These are phyloP conservation scores for Oncorhynchus kisutch DNA, from an alignment of 2,113 vertebrate genomes.

Conservation along the genomic window DNA sequence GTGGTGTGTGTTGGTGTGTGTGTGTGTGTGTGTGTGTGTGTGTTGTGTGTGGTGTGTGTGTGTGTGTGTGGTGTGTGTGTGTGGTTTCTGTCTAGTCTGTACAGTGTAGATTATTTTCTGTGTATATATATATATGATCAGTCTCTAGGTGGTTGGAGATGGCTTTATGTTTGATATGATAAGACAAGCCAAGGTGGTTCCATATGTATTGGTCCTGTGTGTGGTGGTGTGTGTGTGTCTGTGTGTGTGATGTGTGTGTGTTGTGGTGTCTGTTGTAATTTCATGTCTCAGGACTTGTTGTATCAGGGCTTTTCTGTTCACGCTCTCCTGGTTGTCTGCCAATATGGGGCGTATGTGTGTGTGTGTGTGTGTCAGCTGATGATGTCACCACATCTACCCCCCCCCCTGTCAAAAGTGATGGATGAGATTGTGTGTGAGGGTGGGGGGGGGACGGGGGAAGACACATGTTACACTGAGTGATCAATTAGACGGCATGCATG, in stretches of 20 bases:
- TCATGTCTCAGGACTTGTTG: slow-evolving; percentile 28
- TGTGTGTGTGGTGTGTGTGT: not conserved
- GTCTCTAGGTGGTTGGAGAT: slow-evolving; percentile 54
- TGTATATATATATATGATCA: slow-evolving; percentile 24
- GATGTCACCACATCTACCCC: slow-evolving; percentile 33
- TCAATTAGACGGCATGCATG: not conserved
- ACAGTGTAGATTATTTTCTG: not conserved
- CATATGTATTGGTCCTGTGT: slow-evolving; percentile 61
- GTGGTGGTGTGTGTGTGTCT: not conserved
- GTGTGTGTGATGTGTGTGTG: not conserved
- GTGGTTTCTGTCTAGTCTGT: not conserved
- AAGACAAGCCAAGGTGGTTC: slow-evolving; percentile 67
- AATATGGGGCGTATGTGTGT: slow-evolving; percentile 14
- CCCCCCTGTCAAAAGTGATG: too few relatives aligned
- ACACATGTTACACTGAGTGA: not conserved
- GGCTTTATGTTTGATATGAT: slow-evolving; percentile 61
- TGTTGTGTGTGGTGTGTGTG: not conserved
- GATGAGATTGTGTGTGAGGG: slow-evolving; percentile 16
- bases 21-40: not conserved
- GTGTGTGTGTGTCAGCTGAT: slow-evolving; percentile 14
- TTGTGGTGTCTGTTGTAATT: slow-evolving; percentile 34
- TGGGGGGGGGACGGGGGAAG: not conserved
- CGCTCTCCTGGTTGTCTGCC: not conserved
- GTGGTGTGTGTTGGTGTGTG: slow-evolving; percentile 12
- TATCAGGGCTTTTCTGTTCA: slow-evolving; percentile 31